Base-by-base conservation (phyloP, 1,140 invertebrate species). In the Temnothorax longispinosus region DNA sequence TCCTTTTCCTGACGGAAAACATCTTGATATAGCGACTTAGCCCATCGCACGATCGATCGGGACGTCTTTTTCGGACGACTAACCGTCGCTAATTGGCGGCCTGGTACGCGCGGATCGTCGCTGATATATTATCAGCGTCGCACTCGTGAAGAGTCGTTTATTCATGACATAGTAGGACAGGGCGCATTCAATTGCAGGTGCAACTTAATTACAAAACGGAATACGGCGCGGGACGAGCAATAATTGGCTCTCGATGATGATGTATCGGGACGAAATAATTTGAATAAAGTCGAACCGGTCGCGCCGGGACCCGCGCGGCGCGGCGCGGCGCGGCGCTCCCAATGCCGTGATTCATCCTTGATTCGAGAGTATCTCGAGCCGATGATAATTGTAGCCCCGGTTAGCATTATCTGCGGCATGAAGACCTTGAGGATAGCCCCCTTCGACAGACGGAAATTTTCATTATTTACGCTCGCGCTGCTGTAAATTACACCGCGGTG, bases 201-300 rank as follows among this genome's bases (percentile, higher is more conserved):
- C 65, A 85, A 78, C 41, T 88, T 75, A 75, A 84, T 87, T 56
- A 82, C 78, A 47, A 90, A 27, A 62, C 38, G 47, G 67, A 75
- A 80, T 69, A 75, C 32, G n/a, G 35, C 38, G 35, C 21, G 15
- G 27, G 21, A 38, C 52, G 64, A 74, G 76, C 58, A 76, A 91
- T 91, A 91, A 91, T 91, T 91, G 89, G 76, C 67, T 85, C 21
- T 18, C 89, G 76, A 87, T 87, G 85, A 91, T 91, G 89, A 91
- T 91, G 71, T 88, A 91, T 84, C 50, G 58, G 44, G 62, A 75
- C 64, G 18, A 88, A 91, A 91, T 84, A 81, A 91, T 90, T 91
- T 86, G 77, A 88, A 50, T 60, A 69, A 74, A 56, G 32, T 74
- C 64, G 38, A 87, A 87, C 64, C 85, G 50, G 71, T 82, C 47